Evolutionary conservation across 2,113 vertebrate genomes (phyloP).

Genomic region (Lepus timidus): DNA sequence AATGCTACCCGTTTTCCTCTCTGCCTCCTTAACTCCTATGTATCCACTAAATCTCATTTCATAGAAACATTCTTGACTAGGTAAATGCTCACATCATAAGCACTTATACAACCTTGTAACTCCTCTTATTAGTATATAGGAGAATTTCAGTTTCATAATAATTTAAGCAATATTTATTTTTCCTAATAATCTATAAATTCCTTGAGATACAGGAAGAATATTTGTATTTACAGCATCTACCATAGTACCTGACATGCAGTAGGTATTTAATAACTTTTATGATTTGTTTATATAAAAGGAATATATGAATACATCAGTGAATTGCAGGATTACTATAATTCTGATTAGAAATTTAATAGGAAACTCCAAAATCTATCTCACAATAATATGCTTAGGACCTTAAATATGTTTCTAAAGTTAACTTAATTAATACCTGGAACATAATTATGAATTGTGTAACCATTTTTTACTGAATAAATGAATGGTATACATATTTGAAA

Average conservation of each 20-base stretch:
- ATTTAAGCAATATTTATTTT: constrained; percentile 35
- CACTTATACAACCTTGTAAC: neutral
- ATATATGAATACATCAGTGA: neutral
- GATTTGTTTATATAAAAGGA: neutral
- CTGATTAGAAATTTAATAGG: neutral
- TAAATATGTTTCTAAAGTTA: neutral
- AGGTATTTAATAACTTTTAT: neutral
- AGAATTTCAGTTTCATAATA: constrained; percentile 24
- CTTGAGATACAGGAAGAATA: neutral
- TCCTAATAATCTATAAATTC: neutral
- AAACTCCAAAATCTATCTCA: neutral
- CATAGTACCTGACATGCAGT: neutral
- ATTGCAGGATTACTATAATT: constrained; percentile 7
- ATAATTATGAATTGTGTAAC: neutral
- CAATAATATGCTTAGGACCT: neutral
- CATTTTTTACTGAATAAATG: neutral
- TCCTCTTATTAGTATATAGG: neutral
- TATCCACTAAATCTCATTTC: neutral
- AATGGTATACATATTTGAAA: neutral
- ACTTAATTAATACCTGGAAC: neutral
- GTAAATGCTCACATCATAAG: neutral
- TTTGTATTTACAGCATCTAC: neutral
- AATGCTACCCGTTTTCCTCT: neutral
- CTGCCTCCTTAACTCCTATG: neutral
- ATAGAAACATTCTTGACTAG: neutral